Percentiles rank a stretch among this genome's conserved stretches.
Evolutionary conservation across 1,140 invertebrate genomes (phyloP).

Genomic region (Agrypnia vestita): DNA sequence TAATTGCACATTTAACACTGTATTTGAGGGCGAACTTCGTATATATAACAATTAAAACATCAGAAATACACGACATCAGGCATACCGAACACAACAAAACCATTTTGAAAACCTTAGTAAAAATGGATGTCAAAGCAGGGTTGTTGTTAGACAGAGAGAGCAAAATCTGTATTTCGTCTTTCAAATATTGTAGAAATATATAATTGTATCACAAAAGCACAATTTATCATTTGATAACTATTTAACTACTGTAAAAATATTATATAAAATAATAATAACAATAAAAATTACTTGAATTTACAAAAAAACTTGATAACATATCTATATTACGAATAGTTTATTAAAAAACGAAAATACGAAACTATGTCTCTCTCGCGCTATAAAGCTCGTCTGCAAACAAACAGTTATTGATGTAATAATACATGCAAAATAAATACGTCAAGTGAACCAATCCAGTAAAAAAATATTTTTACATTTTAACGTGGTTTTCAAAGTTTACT

Average conservation of each 20-base stretch:
- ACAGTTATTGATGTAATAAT: background rate
- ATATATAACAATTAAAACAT: slow-evolving; percentile 8
- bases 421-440: too few relatives aligned
- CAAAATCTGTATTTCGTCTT: slow-evolving; percentile 15
- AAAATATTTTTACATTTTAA: too few relatives aligned
- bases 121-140: slow-evolving; percentile 54
- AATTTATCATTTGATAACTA: too few relatives aligned
- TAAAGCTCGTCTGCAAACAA: slow-evolving; percentile 8
- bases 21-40: background rate
- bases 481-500: too few relatives aligned
- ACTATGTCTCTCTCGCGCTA: slow-evolving; percentile 26
- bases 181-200: background rate
- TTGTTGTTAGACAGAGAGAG: slow-evolving; percentile 42
- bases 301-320: too few relatives aligned
- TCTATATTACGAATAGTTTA: background rate
- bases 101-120: slow-evolving; percentile 55
- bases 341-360: background rate
- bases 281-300: too few relatives aligned
- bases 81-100: slow-evolving; percentile 52
- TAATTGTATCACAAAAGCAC: too few relatives aligned
- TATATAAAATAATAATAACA: too few relatives aligned
- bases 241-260: too few relatives aligned
- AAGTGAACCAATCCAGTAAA: too few relatives aligned
- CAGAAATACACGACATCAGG: slow-evolving; percentile 35
- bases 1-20: slow-evolving; percentile 23